Percentiles rank a stretch among this genome's conserved stretches.
Evolutionary conservation across 2,113 vertebrate species (phyloP).

Genomic region (Deroptyus accipitrinus): DNA sequence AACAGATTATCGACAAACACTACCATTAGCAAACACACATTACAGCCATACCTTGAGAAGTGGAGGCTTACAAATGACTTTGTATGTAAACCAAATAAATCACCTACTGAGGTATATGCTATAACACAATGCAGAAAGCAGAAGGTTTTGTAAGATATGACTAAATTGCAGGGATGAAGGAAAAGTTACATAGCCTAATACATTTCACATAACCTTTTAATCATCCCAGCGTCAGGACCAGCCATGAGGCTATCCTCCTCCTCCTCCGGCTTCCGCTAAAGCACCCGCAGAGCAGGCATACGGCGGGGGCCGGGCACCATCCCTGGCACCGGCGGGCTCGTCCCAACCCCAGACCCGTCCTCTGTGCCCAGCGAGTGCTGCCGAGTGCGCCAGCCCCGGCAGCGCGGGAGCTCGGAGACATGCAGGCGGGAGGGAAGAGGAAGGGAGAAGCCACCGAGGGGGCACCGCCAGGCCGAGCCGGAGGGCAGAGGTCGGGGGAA

Average conservation of each 20-base stretch:
- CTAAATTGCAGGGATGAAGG: neutral
- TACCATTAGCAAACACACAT: neutral
- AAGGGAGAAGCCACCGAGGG: neutral
- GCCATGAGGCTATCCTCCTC: neutral
- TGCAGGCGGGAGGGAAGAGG: neutral
- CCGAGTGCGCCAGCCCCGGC: neutral
- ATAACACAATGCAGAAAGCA: too few relatives aligned
- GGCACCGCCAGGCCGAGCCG: neutral
- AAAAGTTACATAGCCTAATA: neutral
- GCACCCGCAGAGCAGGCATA: neutral
- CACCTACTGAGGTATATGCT: rapidly evolving
- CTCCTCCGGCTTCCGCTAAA: neutral
- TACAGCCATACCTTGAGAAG: neutral
- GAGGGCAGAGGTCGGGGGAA: too few relatives aligned
- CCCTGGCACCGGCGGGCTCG: too few relatives aligned
- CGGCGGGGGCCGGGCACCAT: neutral
- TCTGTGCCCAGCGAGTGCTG: neutral
- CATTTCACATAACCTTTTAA: neutral
- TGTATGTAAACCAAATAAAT: neutral
- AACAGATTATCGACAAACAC: rapidly evolving
- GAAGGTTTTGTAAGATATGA: neutral
- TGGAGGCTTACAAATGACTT: neutral
- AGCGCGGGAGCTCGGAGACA: neutral
- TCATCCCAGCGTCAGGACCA: neutral
- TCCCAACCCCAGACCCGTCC: neutral